Evolutionary conservation across 2,888 invertebrate genomes (phyloP).

Genomic region (Cryptus armator): DNA sequence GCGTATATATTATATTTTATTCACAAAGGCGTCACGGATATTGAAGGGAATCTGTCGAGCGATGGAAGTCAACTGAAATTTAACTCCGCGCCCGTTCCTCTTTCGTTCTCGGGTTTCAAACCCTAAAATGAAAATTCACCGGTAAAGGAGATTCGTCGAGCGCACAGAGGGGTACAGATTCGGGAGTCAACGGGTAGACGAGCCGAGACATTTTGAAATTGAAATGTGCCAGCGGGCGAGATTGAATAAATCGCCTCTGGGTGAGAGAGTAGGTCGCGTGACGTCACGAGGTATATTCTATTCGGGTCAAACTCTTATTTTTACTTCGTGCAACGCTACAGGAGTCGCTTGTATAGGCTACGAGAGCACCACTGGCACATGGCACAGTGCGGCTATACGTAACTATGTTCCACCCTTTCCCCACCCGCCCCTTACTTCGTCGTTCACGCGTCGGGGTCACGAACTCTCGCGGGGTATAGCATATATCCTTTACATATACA

Average conservation of each 20-base stretch:
- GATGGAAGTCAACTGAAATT: neutral
- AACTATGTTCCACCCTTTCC: slow-evolving; percentile 12
- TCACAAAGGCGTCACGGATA: slow-evolving; percentile 26
- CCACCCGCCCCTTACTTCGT: slow-evolving; percentile 28
- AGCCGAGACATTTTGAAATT: slow-evolving; percentile 67
- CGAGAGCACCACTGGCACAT: slow-evolving; percentile 41
- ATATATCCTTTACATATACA: slow-evolving; percentile 41
- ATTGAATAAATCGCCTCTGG: slow-evolving; percentile 68
- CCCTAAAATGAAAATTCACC: slow-evolving; percentile 56
- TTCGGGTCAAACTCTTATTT: slow-evolving; percentile 67
- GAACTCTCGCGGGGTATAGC: slow-evolving; percentile 49
- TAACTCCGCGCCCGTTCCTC: slow-evolving; percentile 2
- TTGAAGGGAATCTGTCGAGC: slow-evolving; percentile 17
- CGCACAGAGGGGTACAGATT: neutral
- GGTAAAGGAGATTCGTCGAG: slow-evolving; percentile 40
- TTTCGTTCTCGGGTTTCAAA: slow-evolving; percentile 7
- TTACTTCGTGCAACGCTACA: slow-evolving; percentile 52
- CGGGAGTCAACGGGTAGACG: slow-evolving; percentile 35
- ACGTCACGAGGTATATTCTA: slow-evolving; percentile 62
- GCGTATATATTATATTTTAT: slow-evolving; percentile 8
- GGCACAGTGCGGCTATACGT: slow-evolving; percentile 40
- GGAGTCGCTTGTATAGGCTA: slow-evolving; percentile 13
- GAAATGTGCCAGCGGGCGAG: slow-evolving; percentile 67
- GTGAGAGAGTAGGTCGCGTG: slow-evolving; percentile 63
- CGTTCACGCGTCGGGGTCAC: slow-evolving; percentile 63